Evolutionary conservation across 2,113 vertebrate genomes (phyloP).

Genomic region (Euleptes europaea): DNA sequence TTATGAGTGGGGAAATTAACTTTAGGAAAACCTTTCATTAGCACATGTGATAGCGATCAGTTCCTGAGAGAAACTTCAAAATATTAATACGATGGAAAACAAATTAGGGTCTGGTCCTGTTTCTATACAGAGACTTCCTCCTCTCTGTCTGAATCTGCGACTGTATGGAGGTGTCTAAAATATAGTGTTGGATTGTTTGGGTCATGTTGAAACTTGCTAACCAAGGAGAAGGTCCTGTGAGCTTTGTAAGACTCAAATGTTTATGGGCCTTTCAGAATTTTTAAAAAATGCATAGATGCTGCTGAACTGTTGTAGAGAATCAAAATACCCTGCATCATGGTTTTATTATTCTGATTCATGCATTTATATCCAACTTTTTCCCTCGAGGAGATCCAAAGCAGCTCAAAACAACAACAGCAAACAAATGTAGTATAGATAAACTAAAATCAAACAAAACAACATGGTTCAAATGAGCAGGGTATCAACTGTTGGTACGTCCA

Average conservation of each 20-base stretch:
- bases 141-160: neutral
- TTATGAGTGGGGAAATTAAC: conserved; percentile 78
- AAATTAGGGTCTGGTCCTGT: conserved; percentile 47
- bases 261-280: neutral
- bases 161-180: neutral
- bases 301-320: neutral
- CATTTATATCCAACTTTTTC: no score
- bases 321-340: no score
- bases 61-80: conserved; percentile 57
- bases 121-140: conserved; percentile 9
- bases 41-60: conserved; percentile 66
- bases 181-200: neutral
- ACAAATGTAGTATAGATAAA: no score
- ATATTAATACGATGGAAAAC: conserved; percentile 53
- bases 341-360: neutral
- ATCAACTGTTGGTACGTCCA: no score
- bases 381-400: no score
- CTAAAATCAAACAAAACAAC: no score
- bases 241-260: neutral
- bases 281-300: neutral
- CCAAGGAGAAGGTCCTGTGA: neutral
- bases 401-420: no score
- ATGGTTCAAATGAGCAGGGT: no score
- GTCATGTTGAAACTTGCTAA: neutral
- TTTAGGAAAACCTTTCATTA: conserved; percentile 77